Evolutionary conservation across 2,888 invertebrate species (phyloP), one percentile per base, ranked within the genome.

Genomic region (Apamea epomidion): DNA sequence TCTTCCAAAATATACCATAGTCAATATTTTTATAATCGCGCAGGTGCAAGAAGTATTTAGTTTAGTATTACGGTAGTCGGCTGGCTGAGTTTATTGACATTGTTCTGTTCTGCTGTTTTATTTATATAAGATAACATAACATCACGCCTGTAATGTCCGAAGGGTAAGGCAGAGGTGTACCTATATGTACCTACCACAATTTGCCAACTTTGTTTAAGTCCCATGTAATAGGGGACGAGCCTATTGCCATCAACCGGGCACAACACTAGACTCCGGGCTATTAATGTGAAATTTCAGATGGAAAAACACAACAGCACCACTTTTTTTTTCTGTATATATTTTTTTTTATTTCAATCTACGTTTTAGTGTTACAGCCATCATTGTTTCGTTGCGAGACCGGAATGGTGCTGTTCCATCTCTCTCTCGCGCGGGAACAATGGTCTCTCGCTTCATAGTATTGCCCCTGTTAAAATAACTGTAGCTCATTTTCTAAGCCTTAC

Each of bases 11-110:
- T 86, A 87, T 86, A 87, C 82, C 81, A 89, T 89, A 91, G 94
- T 94, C 94, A 94, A 95, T 95, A 95, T 95, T 95, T 95, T 95
- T 95, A 94, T 95, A 94, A 90, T 88, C 91, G 92, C 92, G 94
- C 94, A 93, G 94, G 92, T 93, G 95, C 95, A 93, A 93, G 89
- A 91, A 90, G 91, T 94, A 93, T 94, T 93, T 94, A 93, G 92
- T 93, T 92, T 92, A 94, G 93, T 93, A 91, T 93, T 93, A 92
- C 16, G 51, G 70, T 81, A 80, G 75, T 29, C 21, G 0, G 74
- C 77, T 84, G 80, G 72, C 75, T 69, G 81, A 81, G 81, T 81
- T 81, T 60, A 71, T 42, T 70, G 70, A 77, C 72, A 81, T 80
- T 83, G 74, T 70, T 32, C 0, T 65, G 5, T 32, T 42, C 4